These are phyloP conservation scores for Euplexia lucipara DNA, from an alignment of 2,888 invertebrate species.

Conservation along the genomic window DNA sequence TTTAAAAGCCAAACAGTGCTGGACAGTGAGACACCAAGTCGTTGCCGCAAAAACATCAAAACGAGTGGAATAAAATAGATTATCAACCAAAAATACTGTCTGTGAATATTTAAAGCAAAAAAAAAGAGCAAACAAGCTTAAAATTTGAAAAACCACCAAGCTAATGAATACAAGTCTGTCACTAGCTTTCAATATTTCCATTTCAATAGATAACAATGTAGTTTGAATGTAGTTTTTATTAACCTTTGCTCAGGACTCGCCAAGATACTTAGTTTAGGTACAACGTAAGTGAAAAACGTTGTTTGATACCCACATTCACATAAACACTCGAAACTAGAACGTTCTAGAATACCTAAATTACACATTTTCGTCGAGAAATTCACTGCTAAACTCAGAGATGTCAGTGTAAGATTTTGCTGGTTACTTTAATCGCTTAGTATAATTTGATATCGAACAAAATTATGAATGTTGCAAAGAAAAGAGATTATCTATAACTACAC, in stretches of 20 bases:
- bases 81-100: too few relatives aligned
- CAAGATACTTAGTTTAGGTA: constrained; percentile 16
- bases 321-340: constrained; percentile 12
- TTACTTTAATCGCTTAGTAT: too few relatives aligned
- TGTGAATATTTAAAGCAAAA: too few relatives aligned
- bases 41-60: too few relatives aligned
- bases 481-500: too few relatives aligned
- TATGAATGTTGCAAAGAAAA: too few relatives aligned
- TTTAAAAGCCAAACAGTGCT: too few relatives aligned
- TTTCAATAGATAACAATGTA: constrained; percentile 14
- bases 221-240: background rate
- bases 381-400: background rate
- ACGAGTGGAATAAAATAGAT: too few relatives aligned
- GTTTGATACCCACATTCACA: constrained; percentile 35
- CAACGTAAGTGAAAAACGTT: constrained; percentile 52
- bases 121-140: too few relatives aligned
- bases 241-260: constrained; percentile 17
- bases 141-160: background rate
- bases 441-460: too few relatives aligned
- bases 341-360: constrained; percentile 27
- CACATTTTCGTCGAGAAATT: constrained; percentile 9
- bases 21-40: too few relatives aligned
- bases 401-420: background rate
- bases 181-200: background rate
- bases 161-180: background rate